phyloP scores from a whole-genome alignment of 2,113 vertebrate genomes.

The Sardina pilchardus region DNA sequence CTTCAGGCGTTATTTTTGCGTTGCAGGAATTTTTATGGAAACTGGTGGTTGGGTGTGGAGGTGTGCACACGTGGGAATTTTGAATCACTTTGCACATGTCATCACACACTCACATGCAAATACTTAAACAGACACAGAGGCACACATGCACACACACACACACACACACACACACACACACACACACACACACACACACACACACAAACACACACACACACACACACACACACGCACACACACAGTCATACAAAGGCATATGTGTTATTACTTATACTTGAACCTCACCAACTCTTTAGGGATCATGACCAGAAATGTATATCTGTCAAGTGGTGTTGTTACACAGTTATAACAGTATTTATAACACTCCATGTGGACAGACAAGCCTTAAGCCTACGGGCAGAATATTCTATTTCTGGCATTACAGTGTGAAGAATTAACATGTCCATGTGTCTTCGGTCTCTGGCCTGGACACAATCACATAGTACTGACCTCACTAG shows the following conservation, averaged over 20 bases:
- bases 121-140: not conserved
- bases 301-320: not conserved
- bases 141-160: no score
- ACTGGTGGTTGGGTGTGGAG: not conserved
- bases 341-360: not conserved
- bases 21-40: not conserved
- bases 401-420: not conserved
- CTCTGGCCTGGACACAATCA: not conserved
- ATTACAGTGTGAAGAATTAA: not conserved
- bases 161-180: slow-evolving; percentile 20
- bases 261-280: not conserved
- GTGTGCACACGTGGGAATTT: not conserved
- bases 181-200: not conserved
- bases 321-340: slow-evolving; percentile 5
- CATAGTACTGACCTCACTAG: not conserved
- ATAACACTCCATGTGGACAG: not conserved
- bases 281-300: not conserved
- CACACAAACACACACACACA: not conserved
- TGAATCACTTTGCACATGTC: slow-evolving; percentile 18
- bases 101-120: not conserved
- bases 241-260: not conserved
- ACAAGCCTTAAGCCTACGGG: not conserved
- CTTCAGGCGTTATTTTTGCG: slow-evolving; percentile 2
- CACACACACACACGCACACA: not conserved
- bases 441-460: not conserved